Base-by-base conservation (phyloP, 2,888 invertebrate genomes). In the Augiades crinisus region DNA sequence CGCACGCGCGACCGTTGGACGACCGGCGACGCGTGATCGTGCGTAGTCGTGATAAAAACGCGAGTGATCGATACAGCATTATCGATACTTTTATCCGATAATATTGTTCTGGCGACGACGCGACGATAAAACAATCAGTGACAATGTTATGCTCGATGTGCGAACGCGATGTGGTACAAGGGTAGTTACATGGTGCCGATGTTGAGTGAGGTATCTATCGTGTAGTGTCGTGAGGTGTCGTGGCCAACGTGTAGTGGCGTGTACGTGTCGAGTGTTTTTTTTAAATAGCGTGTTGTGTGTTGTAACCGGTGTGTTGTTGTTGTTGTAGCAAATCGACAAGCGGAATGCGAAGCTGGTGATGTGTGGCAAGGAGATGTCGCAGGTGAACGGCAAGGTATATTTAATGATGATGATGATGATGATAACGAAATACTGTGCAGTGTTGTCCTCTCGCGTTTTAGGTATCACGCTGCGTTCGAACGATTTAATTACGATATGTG, bases 311-410 rank as follows among this genome's bases (percentile, higher is more conserved):
- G 47, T 34, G 43, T 55, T 55, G 51, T 50, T 47, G 40, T 57
- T 50, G 41, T 57, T 59, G 47, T 57, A 57, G 54, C 51, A 51
- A 53, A 52, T 61, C 47, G 62, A 56, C 33, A 55, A 38, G 34
- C 47, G 43, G 54, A 52, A 51, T 34, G 53, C 13, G 27, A 36
- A 14, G 44, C 21, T 33, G 13, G 71, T 75, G 54, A 78, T 76
- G 73, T 78, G 77, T 56, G 79, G 69, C 5, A 75, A 73, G 47
- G 80, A 84, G 64, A 81, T 80, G 37, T 60, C 68, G 51, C 68
- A 68, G 54, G 55, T 73, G 43, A 75, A 74, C 57, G 72, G 69
- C 62, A 81, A 81, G 84, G 84, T 84, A 27, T 4, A 24, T 2
- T 2, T 2, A 43, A 13, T 22, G 36, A 36, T 17, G 5, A n/a